Percentiles rank a stretch among this genome's conserved stretches.
phyloP scores from a whole-genome alignment of 2,888 invertebrate genomes.

The Lepidocyrtinus sp. region DNA sequence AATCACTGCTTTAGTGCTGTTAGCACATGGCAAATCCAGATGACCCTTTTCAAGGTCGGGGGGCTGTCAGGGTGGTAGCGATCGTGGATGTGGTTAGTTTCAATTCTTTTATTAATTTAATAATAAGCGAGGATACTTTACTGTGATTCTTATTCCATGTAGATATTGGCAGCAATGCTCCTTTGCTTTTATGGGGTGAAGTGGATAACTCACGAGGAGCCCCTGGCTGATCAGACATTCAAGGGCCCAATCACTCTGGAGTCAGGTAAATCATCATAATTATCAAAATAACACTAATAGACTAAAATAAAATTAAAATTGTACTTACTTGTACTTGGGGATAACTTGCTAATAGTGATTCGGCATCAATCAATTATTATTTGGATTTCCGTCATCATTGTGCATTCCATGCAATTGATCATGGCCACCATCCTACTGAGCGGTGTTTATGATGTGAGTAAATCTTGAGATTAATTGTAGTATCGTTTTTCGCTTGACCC shows the following conservation, averaged over 20 bases:
- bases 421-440: conserved; percentile 61
- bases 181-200: conserved; percentile 65
- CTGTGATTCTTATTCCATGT: too few species aligned
- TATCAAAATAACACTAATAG: background rate
- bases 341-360: conserved; percentile 48
- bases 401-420: conserved; percentile 64
- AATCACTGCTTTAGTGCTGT: background rate
- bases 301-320: background rate
- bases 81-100: conserved; percentile 59
- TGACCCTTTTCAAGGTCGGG: conserved; percentile 60
- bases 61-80: conserved; percentile 63
- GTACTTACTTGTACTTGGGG: too few species aligned
- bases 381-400: conserved; percentile 61
- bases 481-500: too few species aligned
- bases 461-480: too few species aligned
- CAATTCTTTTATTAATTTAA: background rate
- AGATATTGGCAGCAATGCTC: conserved; percentile 65
- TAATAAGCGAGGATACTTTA: too few species aligned
- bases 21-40: conserved; percentile 50
- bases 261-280: conserved; percentile 42
- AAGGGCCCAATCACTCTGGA: conserved; percentile 64
- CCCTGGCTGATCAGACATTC: conserved; percentile 34
- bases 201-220: conserved; percentile 59
- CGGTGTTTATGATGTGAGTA: conserved; percentile 64
- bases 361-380: conserved; percentile 59